Percentiles rank a stretch among this genome's conserved stretches.
Evolutionary conservation across 2,888 invertebrate genomes (phyloP).

Genomic region (Blastobasis adustella): DNA sequence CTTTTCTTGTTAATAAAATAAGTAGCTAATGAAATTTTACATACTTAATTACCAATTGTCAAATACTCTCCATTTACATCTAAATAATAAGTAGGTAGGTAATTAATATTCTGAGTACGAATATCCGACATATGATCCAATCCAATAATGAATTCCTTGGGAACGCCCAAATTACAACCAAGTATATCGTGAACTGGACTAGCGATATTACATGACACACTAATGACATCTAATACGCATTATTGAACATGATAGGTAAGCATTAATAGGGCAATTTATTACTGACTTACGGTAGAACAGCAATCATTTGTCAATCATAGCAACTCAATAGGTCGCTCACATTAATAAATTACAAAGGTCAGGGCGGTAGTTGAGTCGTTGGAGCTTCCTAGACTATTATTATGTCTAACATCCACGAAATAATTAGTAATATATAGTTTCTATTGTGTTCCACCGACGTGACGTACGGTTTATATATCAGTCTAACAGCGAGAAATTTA

Average conservation of each 20-base stretch:
- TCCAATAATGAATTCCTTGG: too few species aligned
- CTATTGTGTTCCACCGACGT: background rate
- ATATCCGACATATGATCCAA: too few species aligned
- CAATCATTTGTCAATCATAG: slow-evolving; percentile 1
- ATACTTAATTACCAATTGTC: too few species aligned
- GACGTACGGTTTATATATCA: background rate
- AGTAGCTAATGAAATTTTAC: too few species aligned
- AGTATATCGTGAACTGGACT: too few species aligned
- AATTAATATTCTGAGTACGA: too few species aligned
- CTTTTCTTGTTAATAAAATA: too few species aligned
- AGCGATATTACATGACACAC: too few species aligned
- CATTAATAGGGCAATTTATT: slow-evolving; percentile 2
- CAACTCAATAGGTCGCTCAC: slow-evolving; percentile 3
- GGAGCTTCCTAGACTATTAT: background rate
- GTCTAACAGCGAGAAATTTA: background rate
- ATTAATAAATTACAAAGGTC: background rate
- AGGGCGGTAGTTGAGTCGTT: background rate
- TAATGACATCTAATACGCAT: background rate
- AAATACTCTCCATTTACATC: too few species aligned
- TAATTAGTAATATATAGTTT: background rate
- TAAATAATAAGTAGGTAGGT: too few species aligned
- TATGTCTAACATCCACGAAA: background rate
- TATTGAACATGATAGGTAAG: background rate
- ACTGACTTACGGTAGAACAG: background rate
- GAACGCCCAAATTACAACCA: too few species aligned